These are phyloP conservation scores for Caenorhabditis tropicalis DNA, from an alignment of 1,140 invertebrate species.

Conservation along the genomic window DNA sequence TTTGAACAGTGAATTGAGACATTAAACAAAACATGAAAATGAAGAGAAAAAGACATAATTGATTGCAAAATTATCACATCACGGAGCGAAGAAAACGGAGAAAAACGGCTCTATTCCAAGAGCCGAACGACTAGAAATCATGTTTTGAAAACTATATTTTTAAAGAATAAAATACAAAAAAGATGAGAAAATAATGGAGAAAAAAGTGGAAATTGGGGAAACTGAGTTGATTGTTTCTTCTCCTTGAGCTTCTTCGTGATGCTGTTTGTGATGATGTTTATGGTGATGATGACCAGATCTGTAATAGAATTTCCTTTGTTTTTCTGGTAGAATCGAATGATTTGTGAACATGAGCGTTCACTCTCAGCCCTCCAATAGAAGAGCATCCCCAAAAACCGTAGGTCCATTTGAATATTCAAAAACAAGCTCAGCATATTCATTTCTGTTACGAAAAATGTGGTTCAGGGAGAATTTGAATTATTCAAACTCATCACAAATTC, in stretches of 20 bases:
- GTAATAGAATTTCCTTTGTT: not conserved
- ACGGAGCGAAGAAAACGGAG: not conserved
- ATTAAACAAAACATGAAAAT: not conserved
- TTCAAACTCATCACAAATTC: too few relatives aligned
- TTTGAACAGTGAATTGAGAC: conserved; percentile 28
- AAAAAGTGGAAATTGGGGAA: not conserved
- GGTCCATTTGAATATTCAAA: too few relatives aligned
- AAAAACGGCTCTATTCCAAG: not conserved
- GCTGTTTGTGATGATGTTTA: conserved; percentile 27
- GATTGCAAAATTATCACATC: conserved; percentile 12
- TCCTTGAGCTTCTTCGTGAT: not conserved
- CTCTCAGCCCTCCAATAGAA: too few relatives aligned
- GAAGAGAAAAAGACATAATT: not conserved
- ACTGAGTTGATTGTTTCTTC: conserved; percentile 33
- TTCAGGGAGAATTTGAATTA: too few relatives aligned
- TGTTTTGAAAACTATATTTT: not conserved
- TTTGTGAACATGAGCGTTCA: not conserved
- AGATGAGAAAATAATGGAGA: not conserved
- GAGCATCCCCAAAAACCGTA: too few relatives aligned
- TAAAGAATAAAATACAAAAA: conserved; percentile 6
- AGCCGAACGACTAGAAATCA: not conserved
- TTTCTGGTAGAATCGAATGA: not conserved
- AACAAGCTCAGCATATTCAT: too few relatives aligned
- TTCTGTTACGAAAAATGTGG: too few relatives aligned
- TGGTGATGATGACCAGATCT: conserved; percentile 30